phyloP scores from a whole-genome alignment of 2,888 invertebrate species.

The Thera britannica region DNA sequence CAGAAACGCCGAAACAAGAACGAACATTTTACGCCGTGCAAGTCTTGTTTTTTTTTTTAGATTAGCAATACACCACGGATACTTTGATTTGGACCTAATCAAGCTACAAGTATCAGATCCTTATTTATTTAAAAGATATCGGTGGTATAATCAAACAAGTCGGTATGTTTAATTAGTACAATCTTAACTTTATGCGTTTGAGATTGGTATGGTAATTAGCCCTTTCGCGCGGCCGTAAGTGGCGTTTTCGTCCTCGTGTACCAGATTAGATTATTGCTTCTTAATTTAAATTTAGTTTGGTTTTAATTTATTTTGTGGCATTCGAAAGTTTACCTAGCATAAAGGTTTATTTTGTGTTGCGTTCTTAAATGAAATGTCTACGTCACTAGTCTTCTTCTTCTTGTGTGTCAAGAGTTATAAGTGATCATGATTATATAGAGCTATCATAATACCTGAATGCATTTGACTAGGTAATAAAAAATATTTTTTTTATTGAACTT shows the following conservation, averaged over 20 bases:
- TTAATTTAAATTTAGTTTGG: constrained; percentile 53
- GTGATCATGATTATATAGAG: too few relatives aligned
- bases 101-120: constrained; percentile 27
- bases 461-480: too few relatives aligned
- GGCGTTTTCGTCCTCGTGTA: constrained; percentile 79
- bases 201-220: constrained; percentile 80
- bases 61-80: constrained; percentile 1
- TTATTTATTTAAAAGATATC: constrained; percentile 32
- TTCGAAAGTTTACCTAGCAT: constrained; percentile 25
- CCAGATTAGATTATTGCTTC: constrained; percentile 65
- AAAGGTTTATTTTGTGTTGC: neutral
- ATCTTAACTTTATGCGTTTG: constrained; percentile 78
- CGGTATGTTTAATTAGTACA: constrained; percentile 71
- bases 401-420: too few relatives aligned
- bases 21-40: too few relatives aligned
- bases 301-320: constrained; percentile 26
- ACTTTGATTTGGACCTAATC: constrained; percentile 18
- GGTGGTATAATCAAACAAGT: constrained; percentile 28
- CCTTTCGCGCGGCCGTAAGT: constrained; percentile 64
- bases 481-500: too few relatives aligned
- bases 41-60: neutral
- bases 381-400: too few relatives aligned
- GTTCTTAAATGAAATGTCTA: neutral
- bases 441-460: too few relatives aligned
- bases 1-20: too few relatives aligned